Evolutionary conservation across 2,797 vertebrate genomes (phyloP).

Genomic region (Pangasius krempfi): DNA sequence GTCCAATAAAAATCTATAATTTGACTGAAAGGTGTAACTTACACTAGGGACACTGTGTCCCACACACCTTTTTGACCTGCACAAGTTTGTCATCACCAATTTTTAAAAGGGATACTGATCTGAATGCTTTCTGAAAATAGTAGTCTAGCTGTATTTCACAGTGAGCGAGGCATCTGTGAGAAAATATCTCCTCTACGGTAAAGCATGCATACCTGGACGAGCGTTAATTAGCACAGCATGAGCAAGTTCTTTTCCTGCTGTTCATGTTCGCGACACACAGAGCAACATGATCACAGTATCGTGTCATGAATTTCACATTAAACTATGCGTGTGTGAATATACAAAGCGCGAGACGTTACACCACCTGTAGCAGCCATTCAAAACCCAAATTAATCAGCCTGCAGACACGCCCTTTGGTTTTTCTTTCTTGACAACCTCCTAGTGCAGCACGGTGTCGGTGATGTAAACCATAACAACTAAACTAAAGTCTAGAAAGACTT

Average conservation of each 20-base stretch:
- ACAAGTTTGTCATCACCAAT: not conserved
- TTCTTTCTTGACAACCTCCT: not conserved
- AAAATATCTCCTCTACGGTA: not conserved
- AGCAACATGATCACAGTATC: too few relatives aligned
- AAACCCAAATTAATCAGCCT: not conserved
- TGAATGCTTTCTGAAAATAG: not conserved
- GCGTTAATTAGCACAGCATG: not conserved
- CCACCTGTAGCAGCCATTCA: not conserved
- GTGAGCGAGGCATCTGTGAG: not conserved
- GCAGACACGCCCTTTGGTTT: not conserved
- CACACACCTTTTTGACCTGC: not conserved
- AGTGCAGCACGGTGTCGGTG: not conserved
- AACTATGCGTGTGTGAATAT: not conserved
- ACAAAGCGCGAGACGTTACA: not conserved
- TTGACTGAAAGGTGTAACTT: not conserved
- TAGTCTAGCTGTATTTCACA: not conserved
- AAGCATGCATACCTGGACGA: not conserved
- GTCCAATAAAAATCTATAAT: not conserved
- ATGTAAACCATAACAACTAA: not conserved
- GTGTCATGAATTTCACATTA: not conserved
- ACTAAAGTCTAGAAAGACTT: not conserved
- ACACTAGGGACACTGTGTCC: not conserved
- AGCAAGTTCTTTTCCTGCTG: not conserved
- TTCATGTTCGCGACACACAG: not conserved
- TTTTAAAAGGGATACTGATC: not conserved